Base-by-base conservation (phyloP, 2,113 vertebrate species). In the Callocephalon fimbriatum region DNA sequence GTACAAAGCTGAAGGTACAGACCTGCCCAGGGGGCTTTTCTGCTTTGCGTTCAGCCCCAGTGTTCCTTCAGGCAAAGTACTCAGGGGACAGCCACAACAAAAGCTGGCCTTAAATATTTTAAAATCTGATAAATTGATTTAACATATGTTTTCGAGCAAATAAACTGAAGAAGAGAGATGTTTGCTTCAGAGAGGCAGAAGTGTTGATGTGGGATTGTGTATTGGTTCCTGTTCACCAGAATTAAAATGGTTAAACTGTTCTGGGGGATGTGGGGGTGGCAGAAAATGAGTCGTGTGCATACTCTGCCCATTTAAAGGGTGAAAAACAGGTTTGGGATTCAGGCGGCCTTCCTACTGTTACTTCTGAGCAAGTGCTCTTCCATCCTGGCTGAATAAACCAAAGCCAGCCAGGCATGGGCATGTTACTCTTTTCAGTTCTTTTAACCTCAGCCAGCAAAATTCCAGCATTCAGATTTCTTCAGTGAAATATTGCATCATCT, bases 231-330 rank as follows among this genome's bases (percentile, higher is more conserved):
- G 3, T 42, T 66, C 25, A 45, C 29, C 47, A 79, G 38, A 81
- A 62, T 8, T 32, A 45, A 75, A 83, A 51, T 32, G 16, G 15
- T 47, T 59, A 40, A 78, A 62, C 6, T 44, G 6, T 86, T 23
- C 6, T n/a, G 29, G 11, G 21, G 19, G 7, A 4, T 3, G 2
- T 23, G 29, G 18, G 12, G 5, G 2, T 56, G 37, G 9, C 50
- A 37, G 32, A 74, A 62, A 72, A 22, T 38, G 45, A 50, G 40
- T 31, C 7, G 3, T 53, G 51, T 59, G 12, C 6, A 9, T 67
- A 8, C 10, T 83, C 32, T 51, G 15, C n/a, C 29, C 14, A 8
- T 79, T 86, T n/a, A 35, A 74, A 68, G 61, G 17, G 20, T 82
- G 21, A 38, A 85, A 92, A 81, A 4, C 11, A 27, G 9, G 9